Evolutionary conservation across 2,888 invertebrate species (phyloP).

Genomic region (Bellardia bayeri): DNA sequence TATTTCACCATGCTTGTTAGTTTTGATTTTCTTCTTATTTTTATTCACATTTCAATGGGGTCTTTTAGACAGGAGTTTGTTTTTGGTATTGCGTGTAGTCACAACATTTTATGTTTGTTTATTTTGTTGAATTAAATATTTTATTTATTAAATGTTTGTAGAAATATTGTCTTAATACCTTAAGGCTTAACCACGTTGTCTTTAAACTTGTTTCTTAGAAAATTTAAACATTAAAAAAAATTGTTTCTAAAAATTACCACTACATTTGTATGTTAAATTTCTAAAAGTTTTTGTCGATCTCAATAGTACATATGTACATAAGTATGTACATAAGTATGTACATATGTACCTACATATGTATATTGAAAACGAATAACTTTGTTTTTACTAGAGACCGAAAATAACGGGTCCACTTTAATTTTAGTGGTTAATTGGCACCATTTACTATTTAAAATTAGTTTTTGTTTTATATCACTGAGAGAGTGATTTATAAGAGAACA

Average conservation of each 20-base stretch:
- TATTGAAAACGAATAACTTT: too few relatives aligned
- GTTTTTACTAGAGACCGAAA: too few relatives aligned
- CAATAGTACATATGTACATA: too few relatives aligned
- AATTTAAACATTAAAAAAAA: neutral
- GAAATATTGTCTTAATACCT: constrained; percentile 15
- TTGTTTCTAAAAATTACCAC: neutral
- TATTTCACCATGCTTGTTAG: too few relatives aligned
- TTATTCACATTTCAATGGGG: neutral
- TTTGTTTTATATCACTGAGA: too few relatives aligned
- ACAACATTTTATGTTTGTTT: neutral
- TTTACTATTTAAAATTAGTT: too few relatives aligned
- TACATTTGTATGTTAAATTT: neutral
- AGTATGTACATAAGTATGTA: too few relatives aligned
- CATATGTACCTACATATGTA: too few relatives aligned
- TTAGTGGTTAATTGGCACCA: too few relatives aligned
- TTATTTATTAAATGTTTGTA: neutral
- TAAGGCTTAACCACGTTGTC: constrained; percentile 36
- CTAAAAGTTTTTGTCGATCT: too few relatives aligned
- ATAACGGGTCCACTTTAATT: too few relatives aligned
- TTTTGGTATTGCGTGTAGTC: neutral
- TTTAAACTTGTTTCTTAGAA: constrained; percentile 2
- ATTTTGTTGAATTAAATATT: neutral
- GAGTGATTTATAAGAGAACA: too few relatives aligned
- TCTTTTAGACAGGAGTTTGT: neutral
- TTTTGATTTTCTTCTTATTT: constrained; percentile 2